Evolutionary conservation across 2,888 invertebrate species (phyloP).

Genomic region (Rhyacophila evoluta): DNA sequence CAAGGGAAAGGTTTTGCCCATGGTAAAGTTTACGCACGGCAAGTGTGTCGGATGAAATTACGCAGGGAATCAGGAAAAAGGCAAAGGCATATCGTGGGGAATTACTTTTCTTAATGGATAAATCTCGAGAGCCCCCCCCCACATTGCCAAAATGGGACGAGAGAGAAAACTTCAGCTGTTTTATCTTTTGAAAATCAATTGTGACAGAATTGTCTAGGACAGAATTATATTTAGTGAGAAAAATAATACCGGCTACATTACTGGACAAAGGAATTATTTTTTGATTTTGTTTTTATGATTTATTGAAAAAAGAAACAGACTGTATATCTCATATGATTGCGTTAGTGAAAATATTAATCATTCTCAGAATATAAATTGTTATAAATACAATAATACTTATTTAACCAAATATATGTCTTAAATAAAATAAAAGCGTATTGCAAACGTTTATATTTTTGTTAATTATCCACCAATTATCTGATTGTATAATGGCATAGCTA

Average conservation of each 20-base stretch:
- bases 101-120: slow-evolving; percentile 30
- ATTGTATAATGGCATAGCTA: too few relatives aligned
- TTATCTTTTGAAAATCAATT: slow-evolving; percentile 13
- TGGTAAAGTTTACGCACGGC: slow-evolving; percentile 28
- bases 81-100: slow-evolving; percentile 38
- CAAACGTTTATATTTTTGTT: too few relatives aligned
- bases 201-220: background rate
- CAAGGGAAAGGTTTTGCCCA: slow-evolving; percentile 27
- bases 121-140: background rate
- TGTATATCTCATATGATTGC: too few relatives aligned
- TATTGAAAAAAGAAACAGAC: too few relatives aligned
- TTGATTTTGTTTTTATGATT: too few relatives aligned
- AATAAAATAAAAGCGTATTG: too few relatives aligned
- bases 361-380: too few relatives aligned
- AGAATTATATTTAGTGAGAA: background rate
- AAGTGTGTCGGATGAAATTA: slow-evolving; percentile 43
- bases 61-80: slow-evolving; percentile 34
- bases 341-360: too few relatives aligned
- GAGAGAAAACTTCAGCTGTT: background rate
- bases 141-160: background rate
- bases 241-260: background rate
- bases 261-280: background rate
- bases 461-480: too few relatives aligned
- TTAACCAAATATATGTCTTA: too few relatives aligned
- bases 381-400: too few relatives aligned